These are phyloP conservation scores for Heliconius hermathena DNA, from an alignment of 1,140 invertebrate genomes.

Conservation along the genomic window DNA sequence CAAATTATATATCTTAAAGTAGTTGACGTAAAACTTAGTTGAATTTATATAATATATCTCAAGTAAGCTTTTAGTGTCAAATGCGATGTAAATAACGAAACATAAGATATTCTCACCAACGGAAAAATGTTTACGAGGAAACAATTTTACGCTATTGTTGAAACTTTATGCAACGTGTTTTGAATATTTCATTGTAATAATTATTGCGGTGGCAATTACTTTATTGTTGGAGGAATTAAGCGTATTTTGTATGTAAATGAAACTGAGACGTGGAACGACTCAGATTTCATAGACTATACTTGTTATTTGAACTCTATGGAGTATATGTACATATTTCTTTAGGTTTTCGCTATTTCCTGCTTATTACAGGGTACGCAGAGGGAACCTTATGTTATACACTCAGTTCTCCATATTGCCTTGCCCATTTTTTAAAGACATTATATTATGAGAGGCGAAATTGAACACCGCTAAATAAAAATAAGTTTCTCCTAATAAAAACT, in stretches of 20 bases:
- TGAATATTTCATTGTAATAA: slow-evolving; percentile 56
- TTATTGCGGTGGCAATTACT: slow-evolving; percentile 46
- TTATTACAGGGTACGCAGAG: too few relatives aligned
- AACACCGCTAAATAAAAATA: too few relatives aligned
- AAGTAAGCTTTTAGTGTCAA: background rate
- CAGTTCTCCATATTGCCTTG: too few relatives aligned
- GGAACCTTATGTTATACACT: too few relatives aligned
- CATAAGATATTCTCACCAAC: background rate
- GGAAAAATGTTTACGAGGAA: slow-evolving; percentile 57
- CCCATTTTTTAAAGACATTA: too few relatives aligned
- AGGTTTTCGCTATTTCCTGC: too few relatives aligned
- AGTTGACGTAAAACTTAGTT: background rate
- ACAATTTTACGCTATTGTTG: slow-evolving; percentile 57
- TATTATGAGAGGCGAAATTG: too few relatives aligned
- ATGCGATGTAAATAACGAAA: background rate
- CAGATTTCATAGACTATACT: background rate
- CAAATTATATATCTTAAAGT: background rate
- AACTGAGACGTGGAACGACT: slow-evolving; percentile 30
- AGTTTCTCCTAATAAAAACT: too few relatives aligned
- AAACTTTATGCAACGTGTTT: slow-evolving; percentile 57
- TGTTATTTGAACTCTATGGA: background rate
- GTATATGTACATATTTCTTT: too few relatives aligned
- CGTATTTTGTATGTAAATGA: slow-evolving; percentile 39
- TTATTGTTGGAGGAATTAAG: slow-evolving; percentile 47
- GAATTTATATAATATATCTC: background rate